Evolutionary conservation across 2,113 vertebrate genomes (phyloP).

Genomic region (human): DNA sequence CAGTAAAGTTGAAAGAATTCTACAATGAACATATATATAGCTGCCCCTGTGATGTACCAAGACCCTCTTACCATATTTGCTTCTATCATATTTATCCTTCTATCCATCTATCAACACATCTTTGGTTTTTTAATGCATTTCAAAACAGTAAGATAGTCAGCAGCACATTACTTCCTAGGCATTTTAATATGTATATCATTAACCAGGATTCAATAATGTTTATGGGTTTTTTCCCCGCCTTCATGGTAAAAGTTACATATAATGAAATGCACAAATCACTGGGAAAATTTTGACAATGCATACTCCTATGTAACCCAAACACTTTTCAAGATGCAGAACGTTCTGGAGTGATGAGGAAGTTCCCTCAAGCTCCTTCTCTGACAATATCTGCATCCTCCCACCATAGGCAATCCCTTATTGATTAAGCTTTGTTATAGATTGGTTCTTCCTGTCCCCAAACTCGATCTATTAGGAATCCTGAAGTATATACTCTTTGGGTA

Average conservation of each 20-base stretch:
- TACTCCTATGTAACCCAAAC: neutral
- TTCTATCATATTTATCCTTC: neutral
- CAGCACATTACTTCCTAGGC: too few relatives aligned
- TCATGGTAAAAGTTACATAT: neutral
- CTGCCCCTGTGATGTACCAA: neutral
- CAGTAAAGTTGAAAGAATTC: neutral
- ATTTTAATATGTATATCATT: neutral
- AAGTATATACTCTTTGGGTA: neutral
- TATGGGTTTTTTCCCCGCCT: neutral
- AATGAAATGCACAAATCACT: neutral
- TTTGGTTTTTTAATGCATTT: neutral
- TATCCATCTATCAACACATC: neutral
- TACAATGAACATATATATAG: neutral
- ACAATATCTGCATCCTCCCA: too few relatives aligned
- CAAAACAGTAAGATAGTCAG: neutral
- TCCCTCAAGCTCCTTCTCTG: neutral
- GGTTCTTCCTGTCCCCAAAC: neutral
- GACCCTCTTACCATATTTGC: neutral
- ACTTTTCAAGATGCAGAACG: neutral
- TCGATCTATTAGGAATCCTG: neutral
- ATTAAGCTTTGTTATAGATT: neutral
- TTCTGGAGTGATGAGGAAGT: neutral
- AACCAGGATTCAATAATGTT: neutral
- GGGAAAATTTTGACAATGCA: neutral
- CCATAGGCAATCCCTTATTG: neutral